Base-by-base conservation (phyloP, 2,113 vertebrate genomes). In the Fregata magnificens region DNA sequence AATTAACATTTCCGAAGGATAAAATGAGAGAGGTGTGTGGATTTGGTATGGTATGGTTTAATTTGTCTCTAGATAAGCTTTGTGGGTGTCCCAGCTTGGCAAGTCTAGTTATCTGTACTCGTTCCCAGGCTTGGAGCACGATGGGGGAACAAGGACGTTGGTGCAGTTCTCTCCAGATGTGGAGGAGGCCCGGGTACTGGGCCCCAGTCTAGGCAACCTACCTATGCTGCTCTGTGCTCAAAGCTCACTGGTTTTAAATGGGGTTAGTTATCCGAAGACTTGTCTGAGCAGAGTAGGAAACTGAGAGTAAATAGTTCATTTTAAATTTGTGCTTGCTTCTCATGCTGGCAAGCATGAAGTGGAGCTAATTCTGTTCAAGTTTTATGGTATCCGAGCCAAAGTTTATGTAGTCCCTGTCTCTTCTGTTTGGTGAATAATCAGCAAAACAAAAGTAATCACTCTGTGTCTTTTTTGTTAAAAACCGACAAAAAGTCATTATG, bases 61-160 rank as follows among this genome's bases (percentile, higher is more conserved):
- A 17, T 73, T 95, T 78, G 32, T 52, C 47, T 58, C 44, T 7
- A 6, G 52, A 11, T 29, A 2, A 80, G 74, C 24, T 84, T 16
- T 38, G 82, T 62, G 74, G 50, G 38, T 78, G 85, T 83, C 88
- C 70, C 36, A 31, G 38, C 36, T 17, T 72, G 79, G 63, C 62
- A 19, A 10, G 42, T 7, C 28, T 18, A 1, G 20, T 18, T 40
- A 5, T 6, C 32, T 20, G 36, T 26, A 0, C 1, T 0, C 0
- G 1, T 50, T 71, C 13, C 25, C 52, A 70, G 85, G 79, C 42
- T 24, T 26, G 21, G 45, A 44, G 58, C 13, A 14, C 6, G 11
- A 0, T 16, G 31, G 3, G n/a, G 59, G 34, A 5, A 42, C 59
- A 4, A 22, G 32, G 69, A 22, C 2, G 4, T 40, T 47, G 3